Percentiles rank a stretch among this genome's conserved stretches.
phyloP scores from a whole-genome alignment of 2,113 vertebrate species.

The Felis catus region DNA sequence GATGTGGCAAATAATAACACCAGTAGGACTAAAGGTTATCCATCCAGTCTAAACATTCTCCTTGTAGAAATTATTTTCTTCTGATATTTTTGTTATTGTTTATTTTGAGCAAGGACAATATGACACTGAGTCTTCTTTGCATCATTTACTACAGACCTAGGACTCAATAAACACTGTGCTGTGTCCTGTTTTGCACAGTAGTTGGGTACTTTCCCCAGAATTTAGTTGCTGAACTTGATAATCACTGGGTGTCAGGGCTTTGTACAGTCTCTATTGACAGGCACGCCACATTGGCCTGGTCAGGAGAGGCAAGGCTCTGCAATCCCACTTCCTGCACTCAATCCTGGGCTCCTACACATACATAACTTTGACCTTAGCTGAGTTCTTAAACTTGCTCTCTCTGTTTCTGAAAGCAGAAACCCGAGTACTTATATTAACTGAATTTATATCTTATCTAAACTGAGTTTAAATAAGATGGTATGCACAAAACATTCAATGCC shows the following conservation, averaged over 20 bases:
- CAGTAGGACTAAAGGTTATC: background rate
- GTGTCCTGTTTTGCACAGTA: background rate
- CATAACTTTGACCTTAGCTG: background rate
- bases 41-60: background rate
- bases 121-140: background rate
- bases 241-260: background rate
- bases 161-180: background rate
- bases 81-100: background rate
- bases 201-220: background rate
- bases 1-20: background rate
- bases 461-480: background rate
- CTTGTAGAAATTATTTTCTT: background rate
- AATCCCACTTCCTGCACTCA: background rate
- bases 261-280: background rate
- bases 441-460: too few species aligned
- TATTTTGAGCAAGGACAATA: background rate
- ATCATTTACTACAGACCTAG: background rate
- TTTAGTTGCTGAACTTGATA: background rate
- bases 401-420: background rate
- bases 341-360: background rate
- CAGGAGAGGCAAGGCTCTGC: background rate
- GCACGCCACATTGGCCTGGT: fast-evolving
- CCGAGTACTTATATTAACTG: background rate
- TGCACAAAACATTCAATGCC: background rate
- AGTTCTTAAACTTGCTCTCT: background rate